Percentiles rank a stretch among this genome's conserved stretches.
Evolutionary conservation across 1,140 invertebrate genomes (phyloP).

Genomic region (Pogonomyrmex californicus): DNA sequence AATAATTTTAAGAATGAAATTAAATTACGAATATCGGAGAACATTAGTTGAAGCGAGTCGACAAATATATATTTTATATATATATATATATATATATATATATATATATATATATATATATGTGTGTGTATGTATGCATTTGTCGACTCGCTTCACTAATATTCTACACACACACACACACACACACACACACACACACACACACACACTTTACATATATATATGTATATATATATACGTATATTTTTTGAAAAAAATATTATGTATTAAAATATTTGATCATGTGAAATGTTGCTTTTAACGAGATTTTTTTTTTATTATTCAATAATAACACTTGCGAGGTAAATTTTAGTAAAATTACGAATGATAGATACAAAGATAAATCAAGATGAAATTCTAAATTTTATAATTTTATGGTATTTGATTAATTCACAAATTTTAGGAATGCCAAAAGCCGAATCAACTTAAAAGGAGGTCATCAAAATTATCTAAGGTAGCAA

Average conservation of each 20-base stretch:
- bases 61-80: background rate
- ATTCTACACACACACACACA: too few species aligned
- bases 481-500: slow-evolving; percentile 48
- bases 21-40: background rate
- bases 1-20: background rate
- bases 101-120: background rate
- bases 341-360: background rate
- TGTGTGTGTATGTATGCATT: too few species aligned
- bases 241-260: too few species aligned
- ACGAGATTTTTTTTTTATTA: too few species aligned
- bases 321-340: background rate
- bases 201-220: too few species aligned
- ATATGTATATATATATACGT: too few species aligned
- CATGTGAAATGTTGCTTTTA: too few species aligned
- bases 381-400: background rate
- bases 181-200: too few species aligned
- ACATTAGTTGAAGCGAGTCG: too few species aligned
- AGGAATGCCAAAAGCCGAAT: background rate
- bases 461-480: background rate
- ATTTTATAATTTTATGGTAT: background rate
- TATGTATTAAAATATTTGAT: too few species aligned
- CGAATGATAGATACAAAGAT: background rate
- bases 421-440: background rate
- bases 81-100: background rate
- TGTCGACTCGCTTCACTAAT: too few species aligned